Conservation (phyloP, 2,113 vertebrate species). For the Otocyon megalotis region DNA sequence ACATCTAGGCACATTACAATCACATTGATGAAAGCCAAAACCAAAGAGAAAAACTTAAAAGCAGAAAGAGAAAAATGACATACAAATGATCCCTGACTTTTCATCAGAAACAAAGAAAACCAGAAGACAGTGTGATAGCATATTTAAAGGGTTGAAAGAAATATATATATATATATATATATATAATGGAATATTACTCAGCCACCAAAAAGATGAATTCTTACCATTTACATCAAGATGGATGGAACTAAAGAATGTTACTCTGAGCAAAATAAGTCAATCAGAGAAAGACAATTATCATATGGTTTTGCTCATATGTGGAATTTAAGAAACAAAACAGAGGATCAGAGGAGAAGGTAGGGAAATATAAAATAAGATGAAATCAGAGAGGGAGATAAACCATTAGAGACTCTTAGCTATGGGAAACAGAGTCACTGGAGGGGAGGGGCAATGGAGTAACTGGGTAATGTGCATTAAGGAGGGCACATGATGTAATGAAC, state of each 20-base stretch:
- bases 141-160: background rate
- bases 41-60: constrained; percentile 19
- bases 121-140: background rate
- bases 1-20: background rate
- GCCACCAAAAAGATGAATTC: background rate
- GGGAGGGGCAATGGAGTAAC: background rate
- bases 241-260: background rate
- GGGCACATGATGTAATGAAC: background rate
- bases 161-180: background rate
- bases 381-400: background rate
- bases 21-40: background rate
- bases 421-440: background rate
- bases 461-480: background rate
- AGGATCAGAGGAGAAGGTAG: background rate
- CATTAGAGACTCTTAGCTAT: background rate
- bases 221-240: background rate
- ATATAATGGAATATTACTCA: background rate
- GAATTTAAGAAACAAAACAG: background rate
- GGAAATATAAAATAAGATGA: background rate
- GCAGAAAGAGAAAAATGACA: constrained; percentile 26
- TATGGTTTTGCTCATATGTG: background rate
- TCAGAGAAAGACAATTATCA: background rate
- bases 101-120: constrained; percentile 11
- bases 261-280: background rate
- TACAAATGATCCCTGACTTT: background rate